Evolutionary conservation across 37 sponge, comb jelly and placozoan species (phyloP).

Genomic region (Tethya wilhelma): DNA sequence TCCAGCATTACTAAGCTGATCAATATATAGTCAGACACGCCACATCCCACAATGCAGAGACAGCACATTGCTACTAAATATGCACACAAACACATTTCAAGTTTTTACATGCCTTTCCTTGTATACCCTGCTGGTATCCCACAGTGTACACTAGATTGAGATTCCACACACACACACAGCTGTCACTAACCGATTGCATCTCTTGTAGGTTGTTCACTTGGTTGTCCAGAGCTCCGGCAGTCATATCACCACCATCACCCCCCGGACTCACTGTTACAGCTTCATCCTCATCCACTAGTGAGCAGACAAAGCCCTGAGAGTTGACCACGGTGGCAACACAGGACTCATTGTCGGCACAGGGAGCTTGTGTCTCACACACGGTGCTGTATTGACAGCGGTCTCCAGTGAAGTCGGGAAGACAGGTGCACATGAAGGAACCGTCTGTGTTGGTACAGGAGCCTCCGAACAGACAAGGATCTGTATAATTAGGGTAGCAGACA

Average conservation of each 20-base stretch:
- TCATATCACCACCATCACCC: not conserved
- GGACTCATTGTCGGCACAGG: constrained; percentile 26
- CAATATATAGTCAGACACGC: too few relatives aligned
- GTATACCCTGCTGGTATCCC: too few relatives aligned
- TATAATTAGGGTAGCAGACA: not conserved
- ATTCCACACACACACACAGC: too few relatives aligned
- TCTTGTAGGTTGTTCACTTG: constrained; percentile 34
- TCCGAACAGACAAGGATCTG: constrained; percentile 62
- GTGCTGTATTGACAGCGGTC: constrained; percentile 48
- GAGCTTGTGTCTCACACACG: constrained; percentile 30
- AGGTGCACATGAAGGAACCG: constrained; percentile 63
- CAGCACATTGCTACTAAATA: too few relatives aligned
- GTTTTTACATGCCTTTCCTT: too few relatives aligned
- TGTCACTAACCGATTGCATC: too few relatives aligned
- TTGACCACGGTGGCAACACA: constrained; percentile 60
- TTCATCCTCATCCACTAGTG: not conserved
- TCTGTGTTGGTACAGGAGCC: constrained; percentile 57
- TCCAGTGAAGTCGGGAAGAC: constrained; percentile 49
- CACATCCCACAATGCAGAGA: too few relatives aligned
- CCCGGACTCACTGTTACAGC: not conserved
- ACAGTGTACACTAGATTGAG: too few relatives aligned
- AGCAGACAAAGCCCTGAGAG: constrained; percentile 48
- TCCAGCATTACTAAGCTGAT: too few relatives aligned
- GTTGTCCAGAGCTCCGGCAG: constrained; percentile 11
- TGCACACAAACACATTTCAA: too few relatives aligned